Percentiles rank a stretch among this genome's conserved stretches.
Evolutionary conservation across 2,888 invertebrate species (phyloP).

Genomic region (Cecidostiba fungosa): DNA sequence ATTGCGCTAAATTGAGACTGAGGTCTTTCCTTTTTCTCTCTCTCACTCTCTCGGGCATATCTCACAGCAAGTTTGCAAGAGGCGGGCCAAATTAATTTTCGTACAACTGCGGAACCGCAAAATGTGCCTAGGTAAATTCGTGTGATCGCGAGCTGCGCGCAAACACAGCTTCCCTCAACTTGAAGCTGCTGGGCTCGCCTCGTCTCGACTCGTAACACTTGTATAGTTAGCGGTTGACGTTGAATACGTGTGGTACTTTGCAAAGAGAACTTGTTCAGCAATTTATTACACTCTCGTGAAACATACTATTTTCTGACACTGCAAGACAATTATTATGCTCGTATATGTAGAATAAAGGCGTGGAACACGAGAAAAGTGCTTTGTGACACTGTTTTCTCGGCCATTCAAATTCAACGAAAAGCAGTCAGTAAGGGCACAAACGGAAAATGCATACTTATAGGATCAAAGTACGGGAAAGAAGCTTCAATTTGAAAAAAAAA

Average conservation of each 20-base stretch:
- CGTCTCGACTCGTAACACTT: background rate
- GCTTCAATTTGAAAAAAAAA: no score
- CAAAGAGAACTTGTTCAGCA: background rate
- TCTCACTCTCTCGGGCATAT: background rate
- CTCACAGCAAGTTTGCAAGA: background rate
- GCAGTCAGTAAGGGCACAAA: no score
- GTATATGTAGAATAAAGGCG: no score
- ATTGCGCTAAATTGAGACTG: constrained; percentile 28
- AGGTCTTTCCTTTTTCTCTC: constrained; percentile 18
- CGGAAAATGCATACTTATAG: no score
- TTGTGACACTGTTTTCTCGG: no score
- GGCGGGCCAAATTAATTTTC: constrained; percentile 21
- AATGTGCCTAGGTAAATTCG: constrained; percentile 19
- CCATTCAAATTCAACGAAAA: no score
- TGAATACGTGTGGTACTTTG: background rate
- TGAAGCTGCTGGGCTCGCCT: no score
- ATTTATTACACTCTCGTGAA: background rate
- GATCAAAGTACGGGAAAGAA: no score
- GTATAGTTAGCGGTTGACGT: no score
- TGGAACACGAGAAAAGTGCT: no score
- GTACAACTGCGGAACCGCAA: constrained; percentile 44
- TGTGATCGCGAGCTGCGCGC: background rate
- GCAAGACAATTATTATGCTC: background rate
- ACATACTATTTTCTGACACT: background rate
- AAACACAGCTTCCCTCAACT: background rate